Evolutionary conservation across 2,888 invertebrate species (phyloP), one percentile per base, ranked within the genome.

Genomic region (Eueremaeus valkanovi): DNA sequence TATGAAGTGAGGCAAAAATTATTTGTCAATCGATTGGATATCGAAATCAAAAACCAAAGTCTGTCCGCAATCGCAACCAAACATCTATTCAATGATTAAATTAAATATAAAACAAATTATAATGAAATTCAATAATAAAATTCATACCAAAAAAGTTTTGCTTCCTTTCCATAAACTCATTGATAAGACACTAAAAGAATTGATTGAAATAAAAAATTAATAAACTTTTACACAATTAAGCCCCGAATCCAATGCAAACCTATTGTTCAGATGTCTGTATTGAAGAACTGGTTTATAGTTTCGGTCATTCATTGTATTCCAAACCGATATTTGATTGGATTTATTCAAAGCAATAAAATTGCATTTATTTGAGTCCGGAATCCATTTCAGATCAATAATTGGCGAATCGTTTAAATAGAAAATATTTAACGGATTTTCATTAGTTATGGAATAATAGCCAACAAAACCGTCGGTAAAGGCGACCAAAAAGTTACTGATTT

Each of bases 391-490:
- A 13, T 73, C 61, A 61, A 29, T 73, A 24, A 72, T 72, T 29
- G 36, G 51, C n/a, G n/a, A 6, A 24, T 61, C 24, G 36, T 61
- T 61, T 45, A 63, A 13, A 24, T 73, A n/a, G 21, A 51, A 73
- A 36, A 61, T 33, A n/a, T 2, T 18, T 58, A 73, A 55, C 3
- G 73, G 73, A 29, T 73, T 58, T 61, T 61, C 58, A 36, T 33
- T 3, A n/a, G 18, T 24, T 21, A 73, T 40, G 3, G 21, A 36
- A 36, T 61, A 73, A 42, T 55, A 61, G 21, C 18, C 21, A 11
- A 73, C 13, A n/a, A 42, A 33, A 11, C 61, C 61, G 27, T 73
- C 73, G 29, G 31, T 29, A 61, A 55, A 73, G 0, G 55, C 61
- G 27, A 40, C 63, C 16, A 73, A 58, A 61, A 73, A 73, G 5